Evolutionary conservation across 1,140 invertebrate species (phyloP), one percentile per base, ranked within the genome.

Genomic region (Mycetomoellerius zeteki): DNA sequence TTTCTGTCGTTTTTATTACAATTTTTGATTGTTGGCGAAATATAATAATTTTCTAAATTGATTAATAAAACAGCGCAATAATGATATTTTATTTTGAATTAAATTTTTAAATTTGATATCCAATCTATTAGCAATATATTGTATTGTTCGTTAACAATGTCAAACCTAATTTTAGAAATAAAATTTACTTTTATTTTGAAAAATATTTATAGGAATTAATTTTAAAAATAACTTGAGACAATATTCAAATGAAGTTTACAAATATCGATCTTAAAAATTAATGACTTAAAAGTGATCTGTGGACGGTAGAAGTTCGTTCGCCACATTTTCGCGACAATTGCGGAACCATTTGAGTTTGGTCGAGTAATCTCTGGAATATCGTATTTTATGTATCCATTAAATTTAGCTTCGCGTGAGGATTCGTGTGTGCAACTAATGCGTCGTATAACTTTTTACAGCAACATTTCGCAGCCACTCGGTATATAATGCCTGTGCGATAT

Each of bases 401-500:
- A 50, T 64, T 64, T 65, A 27, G 24, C 52, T 24, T 52, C 69
- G 27, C 30, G 58, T 43, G 30, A 80, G 27, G 16, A 54, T 81
- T 24, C 43, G n/a, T 4, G 33, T 30, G 58, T 37, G 73, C 52
- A 58, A 24, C 30, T 56, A 76, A 37, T 37, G 21, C 8, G 24
- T 75, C 19, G 12, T 76, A 62, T 56, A 82, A 56, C 27, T 75
- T 85, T 85, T 73, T 85, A 60, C 33, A 37, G 12, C 37, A 85
- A 85, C 73, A 64, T 52, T 76, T 85, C 43, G 43, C 58, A n/a
- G 21, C 50, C 62, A 80, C 64, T 78, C 52, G 73, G 75, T 86
- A 77, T 64, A 37, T 52, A 43, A 47, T 47, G n/a, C 58, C 52
- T 12, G 52, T n/a, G n/a, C 73, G 50, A 86, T 69, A 80, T 86